Percentiles rank a stretch among this genome's conserved stretches.
These are phyloP conservation scores for Cephus runcator DNA, from an alignment of 2,888 invertebrate genomes.

Conservation along the genomic window DNA sequence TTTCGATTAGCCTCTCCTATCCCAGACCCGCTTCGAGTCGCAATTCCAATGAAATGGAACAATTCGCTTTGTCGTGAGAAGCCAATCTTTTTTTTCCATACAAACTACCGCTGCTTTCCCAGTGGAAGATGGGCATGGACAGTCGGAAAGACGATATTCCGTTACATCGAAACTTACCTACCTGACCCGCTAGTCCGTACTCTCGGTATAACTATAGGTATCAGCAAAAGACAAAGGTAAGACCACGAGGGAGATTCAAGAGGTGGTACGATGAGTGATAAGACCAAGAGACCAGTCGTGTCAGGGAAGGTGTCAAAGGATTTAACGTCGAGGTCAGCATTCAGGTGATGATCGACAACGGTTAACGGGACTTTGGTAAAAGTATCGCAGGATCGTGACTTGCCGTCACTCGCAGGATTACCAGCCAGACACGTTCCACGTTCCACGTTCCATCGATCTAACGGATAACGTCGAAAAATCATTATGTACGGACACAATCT, in stretches of 20 bases:
- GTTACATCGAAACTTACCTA: background rate
- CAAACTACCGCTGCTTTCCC: background rate
- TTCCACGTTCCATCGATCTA: background rate
- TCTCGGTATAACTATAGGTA: background rate
- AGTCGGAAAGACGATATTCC: background rate
- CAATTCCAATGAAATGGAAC: background rate
- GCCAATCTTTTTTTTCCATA: background rate
- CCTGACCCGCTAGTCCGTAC: background rate
- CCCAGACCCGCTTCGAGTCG: background rate
- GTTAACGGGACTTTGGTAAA: slow-evolving; percentile 29
- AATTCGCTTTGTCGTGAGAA: background rate
- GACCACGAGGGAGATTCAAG: background rate
- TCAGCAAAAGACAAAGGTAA: background rate
- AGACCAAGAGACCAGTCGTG: background rate
- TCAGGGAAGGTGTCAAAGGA: background rate
- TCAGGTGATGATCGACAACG: slow-evolving; percentile 44
- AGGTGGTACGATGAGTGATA: background rate
- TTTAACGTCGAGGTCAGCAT: slow-evolving; percentile 37
- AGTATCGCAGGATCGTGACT: slow-evolving; percentile 50
- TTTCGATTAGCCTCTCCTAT: slow-evolving; percentile 21
- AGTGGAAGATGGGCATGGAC: background rate
- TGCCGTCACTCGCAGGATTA: slow-evolving; percentile 30
- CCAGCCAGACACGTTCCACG: background rate
- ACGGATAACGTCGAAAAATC: slow-evolving; percentile 35
- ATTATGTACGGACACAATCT: slow-evolving; percentile 7